Conservation (phyloP, 2,797 vertebrate species). For the Rhadinocentrus ornatus region DNA sequence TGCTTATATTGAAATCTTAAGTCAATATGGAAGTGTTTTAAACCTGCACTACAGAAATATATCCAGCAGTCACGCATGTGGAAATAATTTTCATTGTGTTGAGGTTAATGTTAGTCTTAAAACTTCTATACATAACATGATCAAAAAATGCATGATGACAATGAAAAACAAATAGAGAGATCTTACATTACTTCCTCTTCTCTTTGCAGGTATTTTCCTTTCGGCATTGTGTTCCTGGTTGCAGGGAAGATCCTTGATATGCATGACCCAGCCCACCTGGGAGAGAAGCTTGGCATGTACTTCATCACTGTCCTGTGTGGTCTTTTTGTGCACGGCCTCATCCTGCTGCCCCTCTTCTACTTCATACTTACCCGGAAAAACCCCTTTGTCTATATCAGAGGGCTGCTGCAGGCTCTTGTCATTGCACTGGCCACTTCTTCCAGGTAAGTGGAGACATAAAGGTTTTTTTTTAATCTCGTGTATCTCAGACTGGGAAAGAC, state of each 20-base stretch:
- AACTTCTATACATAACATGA: background rate
- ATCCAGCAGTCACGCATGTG: background rate
- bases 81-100: background rate
- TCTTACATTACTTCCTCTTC: background rate
- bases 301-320: constrained; percentile 88
- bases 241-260: constrained; percentile 93
- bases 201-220: constrained; percentile 88
- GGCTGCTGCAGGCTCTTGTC: constrained; percentile 89
- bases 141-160: background rate
- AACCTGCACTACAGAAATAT: background rate
- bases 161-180: background rate
- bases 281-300: constrained; percentile 90
- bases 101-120: background rate
- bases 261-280: constrained; percentile 86
- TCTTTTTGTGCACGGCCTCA: constrained; percentile 84
- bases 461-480: background rate
- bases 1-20: background rate
- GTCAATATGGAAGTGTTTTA: background rate
- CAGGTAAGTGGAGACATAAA: constrained; percentile 75
- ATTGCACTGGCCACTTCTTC: constrained; percentile 92
- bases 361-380: constrained; percentile 87
- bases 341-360: constrained; percentile 87
- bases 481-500: background rate
- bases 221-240: constrained; percentile 91
- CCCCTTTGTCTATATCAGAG: constrained; percentile 87